Evolutionary conservation across 92 coral and sea anemone species (phyloP).

Genomic region (Scolanthus callimorphus): DNA sequence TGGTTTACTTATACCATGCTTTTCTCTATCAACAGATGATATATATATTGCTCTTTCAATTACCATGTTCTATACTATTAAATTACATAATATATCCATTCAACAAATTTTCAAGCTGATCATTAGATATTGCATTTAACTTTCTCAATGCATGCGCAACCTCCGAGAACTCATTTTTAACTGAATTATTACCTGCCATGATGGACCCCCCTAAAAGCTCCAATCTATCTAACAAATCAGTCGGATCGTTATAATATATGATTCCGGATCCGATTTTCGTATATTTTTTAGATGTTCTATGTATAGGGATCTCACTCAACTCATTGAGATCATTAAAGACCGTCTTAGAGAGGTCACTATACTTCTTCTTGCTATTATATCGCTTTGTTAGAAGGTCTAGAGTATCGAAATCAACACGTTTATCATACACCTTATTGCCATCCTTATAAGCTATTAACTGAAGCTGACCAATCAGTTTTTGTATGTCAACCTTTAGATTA

Average conservation of each 20-base stretch:
- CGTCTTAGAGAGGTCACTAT: background rate
- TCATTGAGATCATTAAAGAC: conserved; percentile 2
- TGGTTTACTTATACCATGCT: conserved; percentile 1
- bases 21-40: conserved; percentile 8
- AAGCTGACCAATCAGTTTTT: conserved; percentile 4
- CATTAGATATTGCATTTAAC: background rate
- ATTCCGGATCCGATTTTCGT: background rate
- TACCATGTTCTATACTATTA: background rate
- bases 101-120: background rate
- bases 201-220: conserved; percentile 4
- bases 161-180: conserved; percentile 2
- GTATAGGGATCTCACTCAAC: background rate
- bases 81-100: conserved; percentile 15
- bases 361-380: background rate
- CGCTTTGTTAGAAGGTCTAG: conserved; percentile 2
- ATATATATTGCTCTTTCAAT: conserved; percentile 22
- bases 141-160: conserved; percentile 10
- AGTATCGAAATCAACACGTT: conserved; percentile 6
- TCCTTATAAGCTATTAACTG: conserved; percentile 4
- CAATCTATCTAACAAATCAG: background rate
- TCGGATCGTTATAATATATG: background rate
- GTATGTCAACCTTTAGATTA: conserved; percentile 3
- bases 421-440: conserved; percentile 18
- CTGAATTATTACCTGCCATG: conserved; percentile 9
- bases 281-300: conserved; percentile 1